These are phyloP conservation scores for Vimba vimba DNA, from an alignment of 2,113 vertebrate genomes.

Conservation along the genomic window DNA sequence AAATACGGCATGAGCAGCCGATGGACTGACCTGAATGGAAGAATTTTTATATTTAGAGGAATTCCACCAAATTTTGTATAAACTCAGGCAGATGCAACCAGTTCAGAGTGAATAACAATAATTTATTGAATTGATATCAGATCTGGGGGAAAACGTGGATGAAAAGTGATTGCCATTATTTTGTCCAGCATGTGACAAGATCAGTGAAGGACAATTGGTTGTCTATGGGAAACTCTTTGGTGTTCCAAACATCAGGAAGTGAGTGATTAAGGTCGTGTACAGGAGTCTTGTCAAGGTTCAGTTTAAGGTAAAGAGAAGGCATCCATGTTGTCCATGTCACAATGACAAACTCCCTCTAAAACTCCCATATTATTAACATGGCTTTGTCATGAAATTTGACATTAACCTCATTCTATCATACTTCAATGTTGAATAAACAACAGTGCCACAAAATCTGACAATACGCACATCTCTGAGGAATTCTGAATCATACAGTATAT, in stretches of 20 bases:
- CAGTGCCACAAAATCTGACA: neutral
- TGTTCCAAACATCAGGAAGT: neutral
- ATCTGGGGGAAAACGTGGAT: neutral
- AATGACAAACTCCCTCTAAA: neutral
- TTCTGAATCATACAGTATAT: neutral
- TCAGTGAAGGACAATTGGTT: neutral
- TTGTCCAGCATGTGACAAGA: neutral
- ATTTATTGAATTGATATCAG: neutral
- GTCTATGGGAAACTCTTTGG: neutral
- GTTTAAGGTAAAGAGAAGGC: neutral
- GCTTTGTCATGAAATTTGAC: neutral
- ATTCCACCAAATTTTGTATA: neutral
- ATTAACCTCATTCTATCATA: slow-evolving; percentile 18
- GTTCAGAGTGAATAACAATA: neutral
- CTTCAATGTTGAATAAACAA: neutral
- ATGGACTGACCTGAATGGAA: neutral
- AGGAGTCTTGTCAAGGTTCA: neutral
- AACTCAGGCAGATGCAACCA: neutral
- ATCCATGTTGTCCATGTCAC: neutral
- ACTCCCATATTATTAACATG: neutral
- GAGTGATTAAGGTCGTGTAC: neutral
- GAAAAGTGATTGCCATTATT: neutral
- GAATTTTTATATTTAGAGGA: neutral
- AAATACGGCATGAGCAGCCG: neutral
- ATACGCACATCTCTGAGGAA: neutral